These are phyloP conservation scores for Pemphredon lugubris DNA, from an alignment of 2,888 invertebrate genomes.

Conservation along the genomic window DNA sequence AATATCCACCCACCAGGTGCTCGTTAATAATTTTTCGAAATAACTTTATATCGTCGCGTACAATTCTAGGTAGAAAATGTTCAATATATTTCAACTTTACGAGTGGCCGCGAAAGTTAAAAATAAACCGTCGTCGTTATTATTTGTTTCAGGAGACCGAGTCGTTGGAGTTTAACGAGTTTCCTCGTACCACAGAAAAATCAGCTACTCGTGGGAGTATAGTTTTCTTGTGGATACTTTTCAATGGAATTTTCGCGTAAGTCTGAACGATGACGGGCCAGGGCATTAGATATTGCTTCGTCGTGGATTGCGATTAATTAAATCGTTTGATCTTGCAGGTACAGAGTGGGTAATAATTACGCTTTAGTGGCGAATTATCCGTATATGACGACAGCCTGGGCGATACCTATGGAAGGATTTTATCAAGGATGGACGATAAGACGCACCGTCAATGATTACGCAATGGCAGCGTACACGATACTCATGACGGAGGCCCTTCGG, in stretches of 20 bases:
- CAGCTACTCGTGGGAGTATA: neutral
- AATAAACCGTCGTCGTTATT: too few relatives aligned
- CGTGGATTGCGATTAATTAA: too few relatives aligned
- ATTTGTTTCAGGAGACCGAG: too few relatives aligned
- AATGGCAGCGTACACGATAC: constrained; percentile 65
- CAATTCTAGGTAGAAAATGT: too few relatives aligned
- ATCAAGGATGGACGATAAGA: constrained; percentile 63
- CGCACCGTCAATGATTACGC: constrained; percentile 69
- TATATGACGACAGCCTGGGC: constrained; percentile 59
- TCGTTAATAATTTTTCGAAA: too few relatives aligned
- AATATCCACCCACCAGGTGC: neutral
- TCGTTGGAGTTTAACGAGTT: too few relatives aligned
- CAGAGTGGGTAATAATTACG: constrained; percentile 56
- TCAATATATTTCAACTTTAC: too few relatives aligned
- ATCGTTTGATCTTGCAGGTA: constrained; percentile 38
- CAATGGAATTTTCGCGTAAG: constrained; percentile 64
- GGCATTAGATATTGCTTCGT: too few relatives aligned
- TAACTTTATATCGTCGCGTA: too few relatives aligned
- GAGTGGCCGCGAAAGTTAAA: too few relatives aligned
- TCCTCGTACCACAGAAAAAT: neutral
- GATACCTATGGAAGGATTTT: constrained; percentile 62
- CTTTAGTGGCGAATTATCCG: constrained; percentile 61
- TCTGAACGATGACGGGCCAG: too few relatives aligned
- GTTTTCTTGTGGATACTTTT: constrained; percentile 57
- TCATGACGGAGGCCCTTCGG: constrained; percentile 68